Conservation (phyloP, 1,140 invertebrate species). For the Diorhabda carinulata region DNA sequence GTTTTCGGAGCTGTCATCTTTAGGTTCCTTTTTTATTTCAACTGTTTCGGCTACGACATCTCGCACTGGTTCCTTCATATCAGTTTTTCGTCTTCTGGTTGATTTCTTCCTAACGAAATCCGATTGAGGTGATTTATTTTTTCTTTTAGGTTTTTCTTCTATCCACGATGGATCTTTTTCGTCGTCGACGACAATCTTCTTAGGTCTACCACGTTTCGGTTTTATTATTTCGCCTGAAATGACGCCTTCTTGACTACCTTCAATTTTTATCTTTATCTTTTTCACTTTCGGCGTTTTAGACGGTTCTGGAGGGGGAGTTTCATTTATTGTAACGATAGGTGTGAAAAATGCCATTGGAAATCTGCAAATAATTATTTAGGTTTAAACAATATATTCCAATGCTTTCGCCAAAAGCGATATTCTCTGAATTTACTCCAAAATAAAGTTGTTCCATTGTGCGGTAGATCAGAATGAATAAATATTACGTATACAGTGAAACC, state of each 20-base stretch:
- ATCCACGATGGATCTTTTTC: conserved; percentile 10
- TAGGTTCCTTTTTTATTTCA: conserved; percentile 10
- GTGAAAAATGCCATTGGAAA: conserved; percentile 31
- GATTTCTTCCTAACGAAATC: neutral
- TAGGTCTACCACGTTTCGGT: conserved; percentile 31
- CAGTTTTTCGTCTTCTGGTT: neutral
- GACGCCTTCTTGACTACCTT: conserved; percentile 16
- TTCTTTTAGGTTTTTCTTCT: conserved; percentile 4
- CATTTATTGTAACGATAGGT: conserved; percentile 31
- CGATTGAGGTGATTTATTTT: conserved; percentile 6
- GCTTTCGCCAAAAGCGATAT: no score
- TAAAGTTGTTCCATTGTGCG: no score
- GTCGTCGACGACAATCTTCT: conserved; percentile 17
- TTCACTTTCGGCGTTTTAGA: conserved; percentile 21
- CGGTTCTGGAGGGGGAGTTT: conserved; percentile 6
- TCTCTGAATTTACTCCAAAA: no score
- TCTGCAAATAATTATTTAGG: conserved; percentile 17
- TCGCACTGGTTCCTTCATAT: neutral
- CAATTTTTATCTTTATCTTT: conserved; percentile 21
- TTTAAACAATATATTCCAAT: neutral
- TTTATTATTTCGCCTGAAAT: conserved; percentile 15
- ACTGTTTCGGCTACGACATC: neutral
- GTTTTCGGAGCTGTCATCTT: neutral
- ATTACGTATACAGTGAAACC: no score
- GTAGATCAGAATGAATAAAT: no score